A percentile compares a stretch with the other conserved stretches of the same genome.
phyloP scores from a whole-genome alignment of 2,113 vertebrate genomes.

The Oreochromis tanganicae region DNA sequence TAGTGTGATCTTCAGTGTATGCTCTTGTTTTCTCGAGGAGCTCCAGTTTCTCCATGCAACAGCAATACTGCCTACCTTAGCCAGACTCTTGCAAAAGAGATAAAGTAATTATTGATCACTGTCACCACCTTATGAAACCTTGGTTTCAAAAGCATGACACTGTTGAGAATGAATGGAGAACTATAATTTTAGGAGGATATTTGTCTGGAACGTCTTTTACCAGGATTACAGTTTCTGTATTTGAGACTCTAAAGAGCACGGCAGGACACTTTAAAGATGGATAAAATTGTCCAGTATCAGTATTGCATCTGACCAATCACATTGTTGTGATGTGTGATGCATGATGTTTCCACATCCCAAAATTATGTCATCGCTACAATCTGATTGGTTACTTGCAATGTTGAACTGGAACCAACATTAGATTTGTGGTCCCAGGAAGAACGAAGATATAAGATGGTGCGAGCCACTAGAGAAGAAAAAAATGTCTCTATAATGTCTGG shows the following conservation, averaged over 20 bases:
- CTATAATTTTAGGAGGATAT: not conserved
- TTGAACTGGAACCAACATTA: not conserved
- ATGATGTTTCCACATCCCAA: not conserved
- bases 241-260: not conserved
- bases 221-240: not conserved
- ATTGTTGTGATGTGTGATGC: not conserved
- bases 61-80: not conserved
- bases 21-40: not conserved
- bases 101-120: not conserved
- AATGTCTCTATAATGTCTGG: not conserved
- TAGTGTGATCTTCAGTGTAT: not conserved
- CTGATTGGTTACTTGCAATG: not conserved
- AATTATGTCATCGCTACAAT: not conserved
- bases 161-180: not conserved
- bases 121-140: not conserved
- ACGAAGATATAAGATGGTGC: not conserved
- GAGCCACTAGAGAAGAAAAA: not conserved
- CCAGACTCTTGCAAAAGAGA: not conserved
- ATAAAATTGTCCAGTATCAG: not conserved
- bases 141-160: not conserved
- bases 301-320: not conserved
- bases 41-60: not conserved
- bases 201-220: not conserved
- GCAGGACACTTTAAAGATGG: not conserved
- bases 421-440: not conserved